Evolutionary conservation across 2,113 vertebrate genomes (phyloP).

Genomic region (Limnothrissa miodon): DNA sequence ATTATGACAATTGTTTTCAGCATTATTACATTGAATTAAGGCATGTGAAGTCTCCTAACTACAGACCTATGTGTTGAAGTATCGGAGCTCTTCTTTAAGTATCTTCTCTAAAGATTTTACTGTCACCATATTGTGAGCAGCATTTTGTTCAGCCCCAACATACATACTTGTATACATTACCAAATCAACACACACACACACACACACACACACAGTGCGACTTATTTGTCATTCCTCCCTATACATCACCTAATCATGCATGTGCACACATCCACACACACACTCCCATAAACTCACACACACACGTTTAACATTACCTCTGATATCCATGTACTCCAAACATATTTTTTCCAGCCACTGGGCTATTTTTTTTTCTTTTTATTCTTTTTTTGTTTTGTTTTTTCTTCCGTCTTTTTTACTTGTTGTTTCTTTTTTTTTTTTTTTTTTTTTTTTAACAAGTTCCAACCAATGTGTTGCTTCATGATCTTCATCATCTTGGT

Average conservation of each 20-base stretch:
- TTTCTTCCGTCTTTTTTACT: constrained; percentile 19
- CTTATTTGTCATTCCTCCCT: too few relatives aligned
- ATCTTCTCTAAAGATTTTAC: too few relatives aligned
- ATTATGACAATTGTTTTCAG: too few relatives aligned
- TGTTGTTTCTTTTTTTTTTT: constrained; percentile 10
- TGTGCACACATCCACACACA: neutral
- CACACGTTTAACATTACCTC: constrained; percentile 58
- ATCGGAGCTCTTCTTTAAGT: too few relatives aligned
- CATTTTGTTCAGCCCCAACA: neutral
- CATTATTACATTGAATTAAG: too few relatives aligned
- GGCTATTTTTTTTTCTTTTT: constrained; percentile 13
- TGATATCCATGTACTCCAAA: neutral
- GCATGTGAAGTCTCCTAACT: too few relatives aligned
- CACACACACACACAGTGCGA: neutral
- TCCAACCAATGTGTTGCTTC: constrained; percentile 1
- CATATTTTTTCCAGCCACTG: constrained; percentile 37
- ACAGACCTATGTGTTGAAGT: too few relatives aligned
- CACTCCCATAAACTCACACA: neutral
- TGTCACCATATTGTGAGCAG: neutral
- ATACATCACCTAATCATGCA: neutral
- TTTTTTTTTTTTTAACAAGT: constrained; percentile 15
- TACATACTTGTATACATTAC: neutral
- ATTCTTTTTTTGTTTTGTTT: constrained; percentile 21
- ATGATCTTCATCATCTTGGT: constrained; percentile 1
- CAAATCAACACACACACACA: neutral